phyloP scores from a whole-genome alignment of 2,113 vertebrate genomes.

The Semnornis frantzii region DNA sequence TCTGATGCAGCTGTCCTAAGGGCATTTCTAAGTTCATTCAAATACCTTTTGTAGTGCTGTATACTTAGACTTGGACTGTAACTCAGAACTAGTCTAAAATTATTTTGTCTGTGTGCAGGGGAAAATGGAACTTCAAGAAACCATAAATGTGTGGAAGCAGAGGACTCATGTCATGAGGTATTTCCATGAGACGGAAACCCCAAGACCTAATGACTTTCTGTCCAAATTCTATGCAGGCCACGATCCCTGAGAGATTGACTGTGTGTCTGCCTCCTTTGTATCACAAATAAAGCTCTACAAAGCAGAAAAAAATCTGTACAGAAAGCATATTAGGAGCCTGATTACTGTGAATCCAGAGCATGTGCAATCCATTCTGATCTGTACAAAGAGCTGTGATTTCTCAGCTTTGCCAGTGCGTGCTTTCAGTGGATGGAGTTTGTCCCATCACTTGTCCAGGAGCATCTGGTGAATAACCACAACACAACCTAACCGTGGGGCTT shows the following conservation, averaged over 20 bases:
- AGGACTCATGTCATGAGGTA: conserved; percentile 94
- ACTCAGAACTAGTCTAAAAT: neutral
- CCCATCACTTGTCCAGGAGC: neutral
- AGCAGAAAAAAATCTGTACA: neutral
- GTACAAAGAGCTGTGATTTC: neutral
- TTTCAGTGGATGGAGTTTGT: neutral
- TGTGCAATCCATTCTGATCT: neutral
- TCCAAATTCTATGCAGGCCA: conserved; percentile 93
- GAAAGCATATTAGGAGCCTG: neutral
- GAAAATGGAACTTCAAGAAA: conserved; percentile 96
- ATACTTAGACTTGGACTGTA: neutral
- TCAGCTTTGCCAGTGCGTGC: neutral
- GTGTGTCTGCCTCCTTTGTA: conserved; percentile 31
- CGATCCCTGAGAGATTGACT: conserved; percentile 79
- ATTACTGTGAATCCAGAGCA: neutral
- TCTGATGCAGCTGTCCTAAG: neutral
- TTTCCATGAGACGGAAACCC: conserved; percentile 86
- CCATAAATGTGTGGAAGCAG: conserved; percentile 95
- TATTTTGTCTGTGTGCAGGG: conserved; percentile 75
- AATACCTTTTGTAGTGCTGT: neutral
- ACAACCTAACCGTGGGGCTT: neutral
- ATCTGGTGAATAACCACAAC: neutral
- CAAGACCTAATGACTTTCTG: conserved; percentile 86
- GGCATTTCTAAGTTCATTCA: neutral
- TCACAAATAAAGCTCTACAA: conserved; percentile 70